Evolutionary conservation across 2,113 vertebrate species (phyloP).

Genomic region (Alligator mississippiensis): DNA sequence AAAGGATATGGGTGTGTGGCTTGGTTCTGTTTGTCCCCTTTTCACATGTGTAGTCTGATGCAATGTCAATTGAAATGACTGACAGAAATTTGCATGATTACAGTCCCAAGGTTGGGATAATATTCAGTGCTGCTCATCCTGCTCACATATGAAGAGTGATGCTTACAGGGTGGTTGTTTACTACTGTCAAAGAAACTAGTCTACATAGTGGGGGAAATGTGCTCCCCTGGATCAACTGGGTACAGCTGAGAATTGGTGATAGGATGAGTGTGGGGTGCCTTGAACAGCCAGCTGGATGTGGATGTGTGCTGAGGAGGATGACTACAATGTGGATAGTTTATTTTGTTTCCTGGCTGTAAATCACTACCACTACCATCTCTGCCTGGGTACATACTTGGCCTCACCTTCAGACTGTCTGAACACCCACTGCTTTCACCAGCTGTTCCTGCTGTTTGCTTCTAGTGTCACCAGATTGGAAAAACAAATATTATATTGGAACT

Average conservation of each 20-base stretch:
- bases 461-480: not conserved
- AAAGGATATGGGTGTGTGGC: not conserved
- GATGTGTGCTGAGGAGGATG: not conserved
- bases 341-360: not conserved
- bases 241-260: not conserved
- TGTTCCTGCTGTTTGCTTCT: not conserved
- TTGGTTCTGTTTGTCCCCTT: not conserved
- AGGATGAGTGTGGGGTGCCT: not conserved
- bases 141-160: not conserved
- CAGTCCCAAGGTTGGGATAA: not conserved
- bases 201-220: not conserved
- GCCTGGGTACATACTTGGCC: not conserved
- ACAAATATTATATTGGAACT: too few species aligned
- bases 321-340: not conserved
- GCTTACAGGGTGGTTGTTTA: constrained; percentile 1
- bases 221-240: not conserved
- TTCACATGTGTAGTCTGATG: not conserved
- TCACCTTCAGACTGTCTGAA: not conserved
- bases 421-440: not conserved
- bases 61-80: not conserved
- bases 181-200: not conserved
- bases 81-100: not conserved
- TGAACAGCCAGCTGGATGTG: not conserved
- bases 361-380: not conserved
- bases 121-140: not conserved